These are phyloP conservation scores for Ibidorhyncha struthersii DNA, from an alignment of 2,113 vertebrate species.

Conservation along the genomic window DNA sequence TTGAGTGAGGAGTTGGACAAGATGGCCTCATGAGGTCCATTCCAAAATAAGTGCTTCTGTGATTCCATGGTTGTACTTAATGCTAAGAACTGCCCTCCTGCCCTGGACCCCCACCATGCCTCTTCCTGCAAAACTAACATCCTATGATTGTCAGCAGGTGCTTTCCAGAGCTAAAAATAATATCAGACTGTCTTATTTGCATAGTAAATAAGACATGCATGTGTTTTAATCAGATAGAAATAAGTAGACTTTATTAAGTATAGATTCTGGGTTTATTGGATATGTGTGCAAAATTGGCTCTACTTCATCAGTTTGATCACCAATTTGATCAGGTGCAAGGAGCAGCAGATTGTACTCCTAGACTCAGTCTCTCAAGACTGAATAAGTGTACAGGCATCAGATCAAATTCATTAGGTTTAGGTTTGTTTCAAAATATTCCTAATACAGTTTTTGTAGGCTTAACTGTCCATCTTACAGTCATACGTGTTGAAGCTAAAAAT, in stretches of 20 bases:
- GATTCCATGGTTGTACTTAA: background rate
- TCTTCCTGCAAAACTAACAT: background rate
- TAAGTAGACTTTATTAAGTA: background rate
- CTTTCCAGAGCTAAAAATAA: background rate
- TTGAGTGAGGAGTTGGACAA: background rate
- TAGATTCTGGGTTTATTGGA: background rate
- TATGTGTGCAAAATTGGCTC: background rate
- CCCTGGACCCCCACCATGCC: too few relatives aligned
- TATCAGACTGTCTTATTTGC: background rate
- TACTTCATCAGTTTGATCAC: background rate
- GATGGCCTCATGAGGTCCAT: background rate
- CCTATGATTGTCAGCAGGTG: background rate
- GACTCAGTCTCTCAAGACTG: background rate
- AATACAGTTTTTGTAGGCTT: background rate
- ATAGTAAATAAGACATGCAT: background rate
- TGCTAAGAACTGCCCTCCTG: background rate
- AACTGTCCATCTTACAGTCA: background rate
- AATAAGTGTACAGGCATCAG: background rate
- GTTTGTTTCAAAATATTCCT: background rate
- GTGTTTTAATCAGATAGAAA: background rate
- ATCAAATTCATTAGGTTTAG: background rate
- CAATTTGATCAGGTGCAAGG: background rate
- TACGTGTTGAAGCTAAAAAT: background rate
- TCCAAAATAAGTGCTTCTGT: background rate
- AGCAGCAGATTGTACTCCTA: background rate